phyloP scores from a whole-genome alignment of 2,888 invertebrate species.

The Microctonus aethiopoides region DNA sequence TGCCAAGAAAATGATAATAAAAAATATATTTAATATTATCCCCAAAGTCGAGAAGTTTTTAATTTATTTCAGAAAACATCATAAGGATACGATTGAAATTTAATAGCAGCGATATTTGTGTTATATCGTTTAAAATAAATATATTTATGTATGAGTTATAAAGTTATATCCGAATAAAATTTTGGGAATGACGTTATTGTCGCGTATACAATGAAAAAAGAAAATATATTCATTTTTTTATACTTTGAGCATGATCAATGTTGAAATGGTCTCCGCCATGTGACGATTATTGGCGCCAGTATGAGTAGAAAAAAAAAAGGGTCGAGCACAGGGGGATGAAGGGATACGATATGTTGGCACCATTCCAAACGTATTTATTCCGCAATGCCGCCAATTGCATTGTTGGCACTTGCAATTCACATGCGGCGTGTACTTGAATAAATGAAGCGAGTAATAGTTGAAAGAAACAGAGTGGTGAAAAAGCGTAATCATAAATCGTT shows the following conservation, averaged over 20 bases:
- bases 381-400: slow-evolving; percentile 12
- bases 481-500: background rate
- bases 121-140: no score
- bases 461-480: background rate
- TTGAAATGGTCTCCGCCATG: slow-evolving; percentile 8
- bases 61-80: no score
- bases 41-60: no score
- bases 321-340: background rate
- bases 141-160: no score
- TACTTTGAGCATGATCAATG: slow-evolving; percentile 4
- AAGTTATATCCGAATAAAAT: no score
- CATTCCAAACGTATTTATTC: slow-evolving; percentile 13
- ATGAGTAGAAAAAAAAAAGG: background rate
- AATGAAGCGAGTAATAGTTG: slow-evolving; percentile 12
- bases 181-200: no score
- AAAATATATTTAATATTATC: no score
- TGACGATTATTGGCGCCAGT: slow-evolving; percentile 16
- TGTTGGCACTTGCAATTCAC: slow-evolving; percentile 7
- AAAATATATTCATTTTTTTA: background rate
- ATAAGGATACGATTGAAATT: no score
- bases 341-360: background rate
- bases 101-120: no score
- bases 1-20: no score
- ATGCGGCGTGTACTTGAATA: slow-evolving; percentile 6
- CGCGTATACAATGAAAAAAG: background rate